These are phyloP conservation scores for Limnephilus marmoratus DNA, from an alignment of 2,888 invertebrate genomes.

Conservation along the genomic window DNA sequence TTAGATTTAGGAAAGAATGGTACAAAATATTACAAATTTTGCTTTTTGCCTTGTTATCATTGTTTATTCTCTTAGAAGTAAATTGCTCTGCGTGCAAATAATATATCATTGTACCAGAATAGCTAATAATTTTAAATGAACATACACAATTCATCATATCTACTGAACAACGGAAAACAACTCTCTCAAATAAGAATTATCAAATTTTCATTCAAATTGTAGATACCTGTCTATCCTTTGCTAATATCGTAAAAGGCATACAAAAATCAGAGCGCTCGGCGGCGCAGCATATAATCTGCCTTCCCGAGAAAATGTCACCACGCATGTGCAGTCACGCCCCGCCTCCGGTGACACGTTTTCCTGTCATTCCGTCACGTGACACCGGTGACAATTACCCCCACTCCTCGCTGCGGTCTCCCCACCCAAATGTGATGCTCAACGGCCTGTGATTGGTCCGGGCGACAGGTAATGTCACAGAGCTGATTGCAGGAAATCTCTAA, in stretches of 20 bases:
- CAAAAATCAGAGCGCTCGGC: neutral
- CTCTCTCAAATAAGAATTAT: neutral
- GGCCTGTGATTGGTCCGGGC: conserved; percentile 6
- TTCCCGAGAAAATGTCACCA: neutral
- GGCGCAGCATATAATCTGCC: neutral
- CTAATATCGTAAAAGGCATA: neutral
- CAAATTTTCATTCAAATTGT: too few species aligned
- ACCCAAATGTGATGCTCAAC: neutral
- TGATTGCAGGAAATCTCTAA: conserved; percentile 4
- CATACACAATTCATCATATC: too few species aligned
- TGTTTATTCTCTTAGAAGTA: too few species aligned
- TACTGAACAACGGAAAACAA: neutral
- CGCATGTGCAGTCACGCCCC: conserved; percentile 6
- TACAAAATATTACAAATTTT: too few species aligned
- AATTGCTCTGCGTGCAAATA: too few species aligned
- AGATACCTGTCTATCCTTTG: neutral
- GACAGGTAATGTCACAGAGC: conserved; percentile 16
- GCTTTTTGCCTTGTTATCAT: too few species aligned
- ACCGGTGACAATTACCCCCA: conserved; percentile 39
- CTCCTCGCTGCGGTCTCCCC: neutral
- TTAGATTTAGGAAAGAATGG: too few species aligned
- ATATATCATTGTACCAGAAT: too few species aligned
- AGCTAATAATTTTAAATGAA: too few species aligned
- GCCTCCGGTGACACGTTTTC: conserved; percentile 27
- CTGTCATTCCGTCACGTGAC: conserved; percentile 27